A percentile compares a stretch with the other conserved stretches of the same genome.
These are phyloP conservation scores for Xanthorhoe spadicearia DNA, from an alignment of 2,888 invertebrate species.

Conservation along the genomic window DNA sequence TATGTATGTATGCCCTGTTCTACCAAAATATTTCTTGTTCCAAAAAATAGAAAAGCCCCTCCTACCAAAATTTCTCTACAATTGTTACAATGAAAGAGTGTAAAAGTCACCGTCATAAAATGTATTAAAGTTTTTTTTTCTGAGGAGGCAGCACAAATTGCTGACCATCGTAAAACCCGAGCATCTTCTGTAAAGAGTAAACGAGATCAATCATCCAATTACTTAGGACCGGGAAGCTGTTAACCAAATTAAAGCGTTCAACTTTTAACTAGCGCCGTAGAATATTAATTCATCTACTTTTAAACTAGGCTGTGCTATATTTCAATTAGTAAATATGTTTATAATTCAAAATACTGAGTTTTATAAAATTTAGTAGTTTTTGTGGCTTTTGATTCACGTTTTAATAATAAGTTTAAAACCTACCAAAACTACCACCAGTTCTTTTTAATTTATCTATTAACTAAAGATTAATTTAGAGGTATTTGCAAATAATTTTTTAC, in stretches of 20 bases:
- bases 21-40: too few relatives aligned
- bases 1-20: too few relatives aligned
- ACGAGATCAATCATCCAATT: conserved; percentile 27
- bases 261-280: conserved; percentile 29
- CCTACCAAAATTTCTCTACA: too few relatives aligned
- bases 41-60: too few relatives aligned
- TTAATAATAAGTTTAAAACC: too few relatives aligned
- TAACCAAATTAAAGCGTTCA: conserved; percentile 30
- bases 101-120: background rate
- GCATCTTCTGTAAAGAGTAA: conserved; percentile 7
- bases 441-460: too few relatives aligned
- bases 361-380: too few relatives aligned
- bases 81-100: background rate
- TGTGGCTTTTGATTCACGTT: too few relatives aligned
- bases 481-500: too few relatives aligned
- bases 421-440: too few relatives aligned
- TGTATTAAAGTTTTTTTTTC: background rate
- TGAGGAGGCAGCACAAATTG: background rate
- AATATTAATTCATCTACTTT: conserved; percentile 23
- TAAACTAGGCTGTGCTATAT: conserved; percentile 1
- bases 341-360: too few relatives aligned
- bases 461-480: too few relatives aligned
- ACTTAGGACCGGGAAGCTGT: conserved; percentile 22
- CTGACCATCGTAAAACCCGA: conserved; percentile 1
- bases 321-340: background rate